Evolutionary conservation across 1,140 invertebrate species (phyloP).

Genomic region (Glomeris maerens): DNA sequence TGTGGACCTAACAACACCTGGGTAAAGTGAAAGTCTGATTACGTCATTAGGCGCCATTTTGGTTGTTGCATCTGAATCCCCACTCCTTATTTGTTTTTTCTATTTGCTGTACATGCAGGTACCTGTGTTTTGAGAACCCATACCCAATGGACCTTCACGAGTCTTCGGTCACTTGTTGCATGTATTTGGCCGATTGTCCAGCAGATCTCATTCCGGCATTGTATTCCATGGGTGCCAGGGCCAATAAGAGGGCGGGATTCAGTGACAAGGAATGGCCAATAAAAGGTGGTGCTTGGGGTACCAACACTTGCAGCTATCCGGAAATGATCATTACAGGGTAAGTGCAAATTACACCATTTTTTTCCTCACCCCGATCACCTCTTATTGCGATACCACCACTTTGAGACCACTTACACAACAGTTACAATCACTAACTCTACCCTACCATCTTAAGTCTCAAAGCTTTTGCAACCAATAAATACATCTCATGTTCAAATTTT

Average conservation of each 20-base stretch:
- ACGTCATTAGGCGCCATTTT: background rate
- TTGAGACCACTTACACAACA: no score
- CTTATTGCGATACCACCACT: no score
- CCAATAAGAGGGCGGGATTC: slow-evolving; percentile 61
- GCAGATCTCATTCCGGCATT: slow-evolving; percentile 89
- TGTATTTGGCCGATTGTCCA: slow-evolving; percentile 93
- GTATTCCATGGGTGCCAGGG: slow-evolving; percentile 68
- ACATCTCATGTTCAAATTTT: no score
- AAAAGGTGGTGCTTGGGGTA: slow-evolving; percentile 86
- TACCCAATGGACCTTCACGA: slow-evolving; percentile 99
- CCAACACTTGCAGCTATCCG: slow-evolving; percentile 82
- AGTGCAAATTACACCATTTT: no score
- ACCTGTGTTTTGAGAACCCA: slow-evolving; percentile 97
- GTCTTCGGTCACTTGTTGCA: slow-evolving; percentile 87
- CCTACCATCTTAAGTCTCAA: no score
- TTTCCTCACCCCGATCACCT: no score
- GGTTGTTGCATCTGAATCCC: no score
- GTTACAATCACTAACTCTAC: no score
- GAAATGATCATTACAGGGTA: slow-evolving; percentile 93
- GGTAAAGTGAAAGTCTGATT: slow-evolving; percentile 29
- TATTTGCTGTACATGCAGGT: slow-evolving; percentile 33
- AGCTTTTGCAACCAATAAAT: no score
- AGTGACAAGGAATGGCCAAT: slow-evolving; percentile 93
- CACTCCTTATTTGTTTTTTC: slow-evolving; percentile 11
- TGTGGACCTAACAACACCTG: slow-evolving; percentile 82